A percentile compares a stretch with the other conserved stretches of the same genome.
These are phyloP conservation scores for Lutjanus argentimaculatus DNA, from an alignment of 2,797 vertebrate genomes.

Conservation along the genomic window DNA sequence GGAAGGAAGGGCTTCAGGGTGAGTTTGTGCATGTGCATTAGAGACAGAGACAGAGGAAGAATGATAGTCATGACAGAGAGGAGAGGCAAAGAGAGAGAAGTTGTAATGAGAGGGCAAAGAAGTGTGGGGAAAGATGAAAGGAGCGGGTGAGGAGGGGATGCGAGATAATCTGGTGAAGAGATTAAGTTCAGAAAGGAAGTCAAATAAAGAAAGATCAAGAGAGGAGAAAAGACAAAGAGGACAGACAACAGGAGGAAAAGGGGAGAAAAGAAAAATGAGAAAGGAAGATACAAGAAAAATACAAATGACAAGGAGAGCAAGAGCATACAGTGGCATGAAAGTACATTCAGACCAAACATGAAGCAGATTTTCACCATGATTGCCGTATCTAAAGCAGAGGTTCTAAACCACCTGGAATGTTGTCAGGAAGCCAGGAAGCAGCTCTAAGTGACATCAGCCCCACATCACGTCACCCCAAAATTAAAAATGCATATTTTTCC, in stretches of 20 bases:
- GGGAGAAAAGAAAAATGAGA: not conserved
- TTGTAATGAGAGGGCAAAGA: not conserved
- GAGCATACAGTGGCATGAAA: too few relatives aligned
- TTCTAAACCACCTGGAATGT: too few relatives aligned
- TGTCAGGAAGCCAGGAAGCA: too few relatives aligned
- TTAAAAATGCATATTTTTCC: too few relatives aligned
- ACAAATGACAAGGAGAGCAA: not conserved
- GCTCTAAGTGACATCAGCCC: too few relatives aligned
- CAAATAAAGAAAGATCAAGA: constrained; percentile 2
- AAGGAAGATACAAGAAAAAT: not conserved
- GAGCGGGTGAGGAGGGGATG: not conserved
- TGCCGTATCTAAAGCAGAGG: too few relatives aligned
- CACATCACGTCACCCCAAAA: too few relatives aligned
- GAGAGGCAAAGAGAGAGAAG: not conserved
- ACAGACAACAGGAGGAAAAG: too few relatives aligned
- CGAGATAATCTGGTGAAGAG: not conserved
- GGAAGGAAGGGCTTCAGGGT: constrained; percentile 13
- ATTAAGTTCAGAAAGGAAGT: not conserved
- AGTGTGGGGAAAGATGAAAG: not conserved
- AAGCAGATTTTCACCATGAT: not conserved
- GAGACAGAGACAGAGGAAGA: not conserved
- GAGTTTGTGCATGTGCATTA: constrained; percentile 1
- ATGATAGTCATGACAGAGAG: not conserved
- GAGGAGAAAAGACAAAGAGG: not conserved
- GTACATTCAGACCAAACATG: too few relatives aligned